phyloP scores from a whole-genome alignment of 2,797 vertebrate species.

The Oreortyx pictus region DNA sequence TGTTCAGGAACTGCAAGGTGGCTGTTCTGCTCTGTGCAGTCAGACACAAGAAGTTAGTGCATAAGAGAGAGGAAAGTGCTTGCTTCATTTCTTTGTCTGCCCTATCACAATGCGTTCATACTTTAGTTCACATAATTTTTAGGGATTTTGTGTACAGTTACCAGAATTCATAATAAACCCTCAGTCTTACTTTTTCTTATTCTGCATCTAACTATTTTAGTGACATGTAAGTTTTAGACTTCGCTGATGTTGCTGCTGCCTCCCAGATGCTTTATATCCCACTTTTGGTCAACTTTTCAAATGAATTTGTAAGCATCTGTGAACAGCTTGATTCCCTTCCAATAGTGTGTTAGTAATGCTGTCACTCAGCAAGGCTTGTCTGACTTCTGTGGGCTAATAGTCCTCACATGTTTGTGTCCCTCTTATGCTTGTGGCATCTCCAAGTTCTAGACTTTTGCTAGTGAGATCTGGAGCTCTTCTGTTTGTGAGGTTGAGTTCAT shows the following conservation, averaged over 20 bases:
- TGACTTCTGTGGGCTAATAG: background rate
- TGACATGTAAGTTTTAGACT: background rate
- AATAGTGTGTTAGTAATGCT: background rate
- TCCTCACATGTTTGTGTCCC: background rate
- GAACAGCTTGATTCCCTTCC: background rate
- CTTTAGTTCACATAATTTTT: background rate
- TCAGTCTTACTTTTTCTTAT: background rate
- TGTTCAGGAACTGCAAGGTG: conserved; percentile 49
- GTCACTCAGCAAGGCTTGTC: background rate
- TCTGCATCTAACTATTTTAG: background rate
- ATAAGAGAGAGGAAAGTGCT: background rate
- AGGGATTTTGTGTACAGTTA: background rate
- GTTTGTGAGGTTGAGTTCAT: background rate
- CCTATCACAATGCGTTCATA: background rate
- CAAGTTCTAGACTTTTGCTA: background rate
- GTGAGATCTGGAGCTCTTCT: background rate
- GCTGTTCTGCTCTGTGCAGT: background rate
- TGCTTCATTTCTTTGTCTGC: background rate
- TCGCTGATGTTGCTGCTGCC: background rate
- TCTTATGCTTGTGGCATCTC: background rate
- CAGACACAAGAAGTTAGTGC: background rate
- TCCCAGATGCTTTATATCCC: background rate
- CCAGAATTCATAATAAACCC: background rate
- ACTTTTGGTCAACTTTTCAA: background rate
- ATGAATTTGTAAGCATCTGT: background rate